Conservation (phyloP, 2,797 vertebrate genomes). For the Smutsia gigantea region DNA sequence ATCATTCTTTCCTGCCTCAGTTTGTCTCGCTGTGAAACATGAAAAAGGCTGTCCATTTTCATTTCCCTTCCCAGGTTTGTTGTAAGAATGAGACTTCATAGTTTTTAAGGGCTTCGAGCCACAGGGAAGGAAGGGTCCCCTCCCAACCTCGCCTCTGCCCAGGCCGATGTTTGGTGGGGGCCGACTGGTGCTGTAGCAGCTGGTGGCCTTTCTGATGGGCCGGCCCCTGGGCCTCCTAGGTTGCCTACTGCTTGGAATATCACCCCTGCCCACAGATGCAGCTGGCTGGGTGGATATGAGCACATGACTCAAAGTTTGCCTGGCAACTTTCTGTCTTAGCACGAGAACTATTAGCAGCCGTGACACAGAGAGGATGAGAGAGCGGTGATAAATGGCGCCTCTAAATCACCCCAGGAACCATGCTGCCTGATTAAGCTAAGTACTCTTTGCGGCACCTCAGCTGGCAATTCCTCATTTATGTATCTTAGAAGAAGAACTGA, state of each 20-base stretch:
- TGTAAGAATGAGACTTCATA: background rate
- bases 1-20: background rate
- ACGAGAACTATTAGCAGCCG: conserved; percentile 8
- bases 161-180: rapidly evolving
- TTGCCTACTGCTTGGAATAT: background rate
- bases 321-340: background rate
- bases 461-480: conserved; percentile 65
- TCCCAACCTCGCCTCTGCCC: rapidly evolving
- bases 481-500: conserved; percentile 45
- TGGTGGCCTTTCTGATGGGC: background rate
- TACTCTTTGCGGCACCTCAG: background rate
- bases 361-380: conserved; percentile 12
- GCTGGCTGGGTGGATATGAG: background rate
- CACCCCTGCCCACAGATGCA: background rate
- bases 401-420: conserved; percentile 57
- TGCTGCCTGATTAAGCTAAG: conserved; percentile 74
- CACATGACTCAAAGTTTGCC: background rate
- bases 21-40: background rate
- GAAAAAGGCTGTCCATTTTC: background rate
- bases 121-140: rapidly evolving
- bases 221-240: background rate
- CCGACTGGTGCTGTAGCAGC: rapidly evolving
- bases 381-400: conserved; percentile 44
- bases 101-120: background rate
- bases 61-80: background rate